These are phyloP conservation scores for Chaenodraco wilsoni DNA, from an alignment of 2,797 vertebrate genomes.

Conservation along the genomic window DNA sequence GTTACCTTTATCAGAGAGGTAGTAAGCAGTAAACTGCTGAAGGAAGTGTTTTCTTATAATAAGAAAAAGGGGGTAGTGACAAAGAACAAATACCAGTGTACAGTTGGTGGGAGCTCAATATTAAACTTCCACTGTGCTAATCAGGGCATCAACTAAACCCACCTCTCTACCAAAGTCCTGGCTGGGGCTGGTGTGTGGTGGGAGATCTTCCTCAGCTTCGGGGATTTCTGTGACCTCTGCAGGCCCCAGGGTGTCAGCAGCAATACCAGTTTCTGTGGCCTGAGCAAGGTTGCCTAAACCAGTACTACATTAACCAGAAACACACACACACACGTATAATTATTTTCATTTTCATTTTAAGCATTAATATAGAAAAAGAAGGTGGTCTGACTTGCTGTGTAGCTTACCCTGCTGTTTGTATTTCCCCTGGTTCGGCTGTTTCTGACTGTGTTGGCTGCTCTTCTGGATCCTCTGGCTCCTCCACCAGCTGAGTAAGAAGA, in stretches of 20 bases:
- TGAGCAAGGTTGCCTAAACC: slow-evolving; percentile 60
- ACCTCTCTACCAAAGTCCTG: slow-evolving; percentile 86
- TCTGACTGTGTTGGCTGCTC: slow-evolving; percentile 27
- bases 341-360: too few species aligned
- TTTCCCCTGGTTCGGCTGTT: slow-evolving; percentile 28
- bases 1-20: neutral
- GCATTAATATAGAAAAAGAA: neutral
- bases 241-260: slow-evolving; percentile 40
- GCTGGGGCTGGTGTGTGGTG: slow-evolving; percentile 76
- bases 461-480: slow-evolving; percentile 36
- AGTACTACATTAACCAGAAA: slow-evolving; percentile 46
- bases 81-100: neutral
- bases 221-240: slow-evolving; percentile 47
- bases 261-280: slow-evolving; percentile 67
- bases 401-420: slow-evolving; percentile 65
- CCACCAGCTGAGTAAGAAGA: slow-evolving; percentile 37
- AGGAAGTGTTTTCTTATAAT: neutral
- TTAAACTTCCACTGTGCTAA: neutral
- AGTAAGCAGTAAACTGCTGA: neutral
- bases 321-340: slow-evolving; percentile 7
- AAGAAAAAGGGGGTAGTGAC: neutral
- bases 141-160: slow-evolving; percentile 14
- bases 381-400: neutral
- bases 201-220: slow-evolving; percentile 67
- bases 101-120: neutral